phyloP scores from a whole-genome alignment of 2,113 vertebrate species.

The Cnemophilus loriae region DNA sequence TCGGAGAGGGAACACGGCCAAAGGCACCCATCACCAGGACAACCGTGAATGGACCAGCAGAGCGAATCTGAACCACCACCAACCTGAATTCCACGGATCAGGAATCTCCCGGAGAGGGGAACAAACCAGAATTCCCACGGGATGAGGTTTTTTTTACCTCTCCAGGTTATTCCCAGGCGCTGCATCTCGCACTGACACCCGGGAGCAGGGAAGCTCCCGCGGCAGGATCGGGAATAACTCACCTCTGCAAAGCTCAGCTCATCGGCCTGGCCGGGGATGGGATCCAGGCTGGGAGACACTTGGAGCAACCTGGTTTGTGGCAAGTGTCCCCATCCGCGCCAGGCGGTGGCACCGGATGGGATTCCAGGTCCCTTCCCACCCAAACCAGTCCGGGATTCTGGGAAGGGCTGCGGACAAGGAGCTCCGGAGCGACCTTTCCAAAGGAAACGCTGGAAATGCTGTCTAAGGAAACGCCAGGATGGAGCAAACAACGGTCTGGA shows the following conservation, averaged over 20 bases:
- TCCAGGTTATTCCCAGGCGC: not conserved
- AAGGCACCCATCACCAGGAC: not conserved
- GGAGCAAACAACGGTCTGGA: not conserved
- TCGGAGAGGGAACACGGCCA: not conserved
- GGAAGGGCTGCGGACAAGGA: accelerated
- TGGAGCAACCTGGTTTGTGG: not conserved
- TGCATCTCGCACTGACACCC: accelerated
- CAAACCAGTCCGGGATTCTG: accelerated
- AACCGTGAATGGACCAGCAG: accelerated
- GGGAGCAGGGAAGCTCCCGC: not conserved
- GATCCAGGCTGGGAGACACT: not conserved
- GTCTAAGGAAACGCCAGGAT: not conserved
- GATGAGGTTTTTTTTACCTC: not conserved
- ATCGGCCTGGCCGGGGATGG: not conserved
- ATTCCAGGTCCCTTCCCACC: not conserved
- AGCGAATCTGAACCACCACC: not conserved
- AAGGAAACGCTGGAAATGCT: not conserved
- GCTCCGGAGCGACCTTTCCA: not conserved
- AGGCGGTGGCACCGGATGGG: accelerated
- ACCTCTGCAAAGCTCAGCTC: not conserved
- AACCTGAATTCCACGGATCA: accelerated
- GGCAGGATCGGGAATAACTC: accelerated
- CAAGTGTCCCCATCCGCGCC: accelerated
- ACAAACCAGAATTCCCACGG: accelerated
- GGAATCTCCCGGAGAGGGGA: not conserved